phyloP scores from a whole-genome alignment of 2,797 vertebrate species.

The Chlorospingus flavigularis region DNA sequence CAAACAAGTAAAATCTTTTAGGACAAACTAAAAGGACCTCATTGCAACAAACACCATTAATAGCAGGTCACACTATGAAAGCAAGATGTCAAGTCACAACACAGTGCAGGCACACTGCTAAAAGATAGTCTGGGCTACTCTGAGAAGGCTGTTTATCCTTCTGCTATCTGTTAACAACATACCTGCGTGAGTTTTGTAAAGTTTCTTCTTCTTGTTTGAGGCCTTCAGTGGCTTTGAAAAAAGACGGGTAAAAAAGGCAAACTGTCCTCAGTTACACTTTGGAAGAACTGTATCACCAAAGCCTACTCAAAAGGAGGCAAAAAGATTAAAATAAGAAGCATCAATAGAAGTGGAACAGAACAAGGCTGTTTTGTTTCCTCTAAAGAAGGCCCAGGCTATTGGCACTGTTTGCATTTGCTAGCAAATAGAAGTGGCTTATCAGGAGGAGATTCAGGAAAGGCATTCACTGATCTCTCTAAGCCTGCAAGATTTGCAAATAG shows the following conservation, averaged over 20 bases:
- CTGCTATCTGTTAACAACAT: constrained; percentile 2
- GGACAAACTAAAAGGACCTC: constrained; percentile 28
- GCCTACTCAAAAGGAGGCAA: not conserved
- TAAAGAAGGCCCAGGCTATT: not conserved
- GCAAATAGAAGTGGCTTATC: not conserved
- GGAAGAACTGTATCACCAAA: not conserved
- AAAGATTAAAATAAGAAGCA: not conserved
- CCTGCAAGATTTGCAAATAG: not conserved
- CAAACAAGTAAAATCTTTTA: constrained; percentile 33
- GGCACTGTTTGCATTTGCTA: not conserved
- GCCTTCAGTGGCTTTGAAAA: constrained; percentile 7
- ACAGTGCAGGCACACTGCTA: not conserved
- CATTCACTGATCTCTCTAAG: not conserved
- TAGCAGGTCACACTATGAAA: constrained; percentile 12
- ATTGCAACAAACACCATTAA: constrained; percentile 10
- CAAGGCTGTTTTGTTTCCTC: not conserved
- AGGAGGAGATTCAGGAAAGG: not conserved
- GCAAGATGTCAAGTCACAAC: constrained; percentile 1
- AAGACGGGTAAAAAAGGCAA: not conserved
- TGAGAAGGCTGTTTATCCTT: not conserved
- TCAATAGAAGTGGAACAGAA: not conserved
- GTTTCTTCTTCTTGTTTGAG: constrained; percentile 30
- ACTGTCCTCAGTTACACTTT: not conserved
- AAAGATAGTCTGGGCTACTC: not conserved
- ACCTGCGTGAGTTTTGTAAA: not conserved